These are phyloP conservation scores for Drosophila nigrodunni DNA, from an alignment of 1,140 invertebrate species.

Conservation along the genomic window DNA sequence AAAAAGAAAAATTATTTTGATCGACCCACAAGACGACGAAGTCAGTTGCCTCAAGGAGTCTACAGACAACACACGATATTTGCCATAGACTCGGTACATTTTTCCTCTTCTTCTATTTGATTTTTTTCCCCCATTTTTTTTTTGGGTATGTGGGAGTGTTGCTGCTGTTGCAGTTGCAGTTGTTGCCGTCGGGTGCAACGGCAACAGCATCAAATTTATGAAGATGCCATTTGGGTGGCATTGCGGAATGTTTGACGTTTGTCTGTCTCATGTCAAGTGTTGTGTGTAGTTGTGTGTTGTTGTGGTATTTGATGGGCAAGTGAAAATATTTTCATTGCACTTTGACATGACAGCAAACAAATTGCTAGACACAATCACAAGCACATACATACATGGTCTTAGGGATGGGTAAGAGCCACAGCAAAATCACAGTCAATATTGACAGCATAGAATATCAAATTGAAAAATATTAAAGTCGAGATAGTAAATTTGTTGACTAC, in stretches of 20 bases:
- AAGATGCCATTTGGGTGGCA: constrained; percentile 82
- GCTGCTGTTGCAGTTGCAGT: constrained; percentile 30
- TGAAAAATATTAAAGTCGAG: no score
- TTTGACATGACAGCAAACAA: constrained; percentile 81
- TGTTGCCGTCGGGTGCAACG: constrained; percentile 36
- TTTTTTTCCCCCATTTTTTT: neutral
- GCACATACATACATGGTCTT: constrained; percentile 9
- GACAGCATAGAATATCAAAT: no score
- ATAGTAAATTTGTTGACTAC: no score
- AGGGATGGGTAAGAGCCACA: no score
- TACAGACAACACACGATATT: constrained; percentile 72
- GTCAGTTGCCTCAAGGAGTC: constrained; percentile 69
- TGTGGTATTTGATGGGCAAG: constrained; percentile 52
- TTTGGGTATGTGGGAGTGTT: constrained; percentile 70
- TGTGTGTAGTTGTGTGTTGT: constrained; percentile 38
- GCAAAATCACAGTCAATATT: no score
- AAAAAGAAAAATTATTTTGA: constrained; percentile 63
- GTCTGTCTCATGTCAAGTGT: constrained; percentile 75
- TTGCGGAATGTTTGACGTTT: constrained; percentile 79
- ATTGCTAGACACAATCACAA: constrained; percentile 56
- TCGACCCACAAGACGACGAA: constrained; percentile 55
- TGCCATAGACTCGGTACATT: constrained; percentile 46
- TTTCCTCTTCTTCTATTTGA: no score
- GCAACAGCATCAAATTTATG: constrained; percentile 71
- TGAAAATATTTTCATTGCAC: constrained; percentile 83